These are phyloP conservation scores for Steinernema feltiae DNA, from an alignment of 1,140 invertebrate species.

Conservation along the genomic window DNA sequence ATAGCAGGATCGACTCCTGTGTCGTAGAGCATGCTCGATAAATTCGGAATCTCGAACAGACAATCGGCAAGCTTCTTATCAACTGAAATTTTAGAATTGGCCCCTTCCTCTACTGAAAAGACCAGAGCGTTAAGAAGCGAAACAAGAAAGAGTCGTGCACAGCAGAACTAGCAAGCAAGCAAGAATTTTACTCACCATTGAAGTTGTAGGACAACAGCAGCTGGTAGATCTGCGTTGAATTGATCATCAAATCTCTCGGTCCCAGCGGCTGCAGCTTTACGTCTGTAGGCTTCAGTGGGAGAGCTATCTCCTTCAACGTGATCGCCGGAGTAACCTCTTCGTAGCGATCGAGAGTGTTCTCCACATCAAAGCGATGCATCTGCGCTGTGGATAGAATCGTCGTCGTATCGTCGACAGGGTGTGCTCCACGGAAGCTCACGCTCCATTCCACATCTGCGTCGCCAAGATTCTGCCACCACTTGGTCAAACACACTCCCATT, in stretches of 20 bases:
- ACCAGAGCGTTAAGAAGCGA: no score
- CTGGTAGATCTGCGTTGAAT: conserved; percentile 79
- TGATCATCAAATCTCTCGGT: conserved; percentile 74
- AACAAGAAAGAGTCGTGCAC: no score
- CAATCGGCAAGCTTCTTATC: no score
- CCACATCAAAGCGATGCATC: neutral
- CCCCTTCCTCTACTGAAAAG: no score
- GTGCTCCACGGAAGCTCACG: neutral
- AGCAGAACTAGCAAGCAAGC: no score
- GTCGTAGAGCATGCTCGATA: no score
- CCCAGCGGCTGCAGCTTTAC: conserved; percentile 70
- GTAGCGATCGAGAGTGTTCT: neutral
- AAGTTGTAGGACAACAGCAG: conserved; percentile 78
- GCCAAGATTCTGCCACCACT: conserved; percentile 70
- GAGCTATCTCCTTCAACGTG: conserved; percentile 71
- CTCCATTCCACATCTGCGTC: neutral
- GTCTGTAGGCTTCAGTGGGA: conserved; percentile 73
- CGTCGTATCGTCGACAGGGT: neutral
- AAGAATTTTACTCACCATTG: no score
- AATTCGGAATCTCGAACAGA: no score
- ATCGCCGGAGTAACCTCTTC: conserved; percentile 75
- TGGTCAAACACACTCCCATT: conserved; percentile 79
- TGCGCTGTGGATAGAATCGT: neutral
- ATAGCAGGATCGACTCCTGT: conserved; percentile 94
- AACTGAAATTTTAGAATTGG: no score